Evolutionary conservation across 1,140 invertebrate species (phyloP), one percentile per base, ranked within the genome.

Genomic region (Melitaea cinxia): DNA sequence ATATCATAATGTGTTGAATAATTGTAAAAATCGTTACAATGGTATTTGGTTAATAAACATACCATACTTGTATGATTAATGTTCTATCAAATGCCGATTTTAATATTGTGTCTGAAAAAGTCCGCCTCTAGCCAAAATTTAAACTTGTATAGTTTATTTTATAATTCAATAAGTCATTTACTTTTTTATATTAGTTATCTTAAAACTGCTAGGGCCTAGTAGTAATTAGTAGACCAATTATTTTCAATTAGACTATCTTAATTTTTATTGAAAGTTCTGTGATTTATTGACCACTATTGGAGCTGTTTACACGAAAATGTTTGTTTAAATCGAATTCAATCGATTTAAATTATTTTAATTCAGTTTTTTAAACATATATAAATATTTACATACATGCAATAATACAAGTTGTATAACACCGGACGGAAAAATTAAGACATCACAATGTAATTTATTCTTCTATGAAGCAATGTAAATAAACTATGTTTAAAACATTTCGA

Each of bases 151-250:
- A 60, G 42, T n/a, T 50, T 50, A 49, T 50, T 63, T 30, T 63
- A 30, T 50, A 28, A 52, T 65, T 52, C 54, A 65, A 57, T 52
- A 52, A 65, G 62, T 65, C 62, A 58, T 65, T 65, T 65, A 57
- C 54, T 57, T 33, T 56, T 55, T 55, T 55, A 57, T 57, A 56
- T 50, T 37, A 65, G 54, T 50, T 56, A 21, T 28, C 42, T n/a
- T 37, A 49, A 15, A 17, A 58, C 15, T n/a, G n/a, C n/a, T 57
- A 64, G 53, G 53, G 39, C 53, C 28, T 57, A 65, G 50, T 47
- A 56, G 15, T 24, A 12, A 33, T 52, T 65, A 63, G 30, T 65
- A 57, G 45, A 52, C 45, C 62, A 52, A 65, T 65, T 59, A 50
- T 57, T 57, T 39, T 37, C 14, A 64, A 37, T 9, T 65, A 57